Evolutionary conservation across 2,888 invertebrate genomes (phyloP), one percentile per base, ranked within the genome.

Genomic region (Glaucopsyche alexis): DNA sequence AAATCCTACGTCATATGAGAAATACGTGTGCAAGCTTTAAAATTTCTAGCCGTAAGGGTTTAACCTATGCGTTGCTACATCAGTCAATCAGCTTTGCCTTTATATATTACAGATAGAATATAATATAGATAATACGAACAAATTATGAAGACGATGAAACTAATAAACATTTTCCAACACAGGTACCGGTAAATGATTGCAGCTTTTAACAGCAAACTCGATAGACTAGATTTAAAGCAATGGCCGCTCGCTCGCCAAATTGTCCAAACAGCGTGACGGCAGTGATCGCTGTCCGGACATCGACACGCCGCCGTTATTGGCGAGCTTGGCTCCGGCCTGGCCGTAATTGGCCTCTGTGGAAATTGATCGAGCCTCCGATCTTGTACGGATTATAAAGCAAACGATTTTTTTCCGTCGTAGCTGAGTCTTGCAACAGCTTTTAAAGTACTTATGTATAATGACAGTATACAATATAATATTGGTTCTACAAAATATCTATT

Each of bases 241-340:
- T 72, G 73, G 67, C 52, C 72, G 29, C 13, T 70, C 74, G 74
- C 74, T 71, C 74, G 83, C 83, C 82, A 83, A 84, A 83, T 82
- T 82, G 83, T 83, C 80, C 81, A 80, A 86, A 87, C 84, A 85
- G 83, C 85, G 85, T 83, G 90, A 90, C 90, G 88, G 87, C 88
- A 91, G 90, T 87, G 87, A 90, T 89, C 83, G 87, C 60, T 38
- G 60, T 38, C 55, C 60, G 60, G 60, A 38, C 29, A 38, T 60
- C 60, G 60, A 29, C 60, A 60, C 60, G 60, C 60, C 29, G 60
- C 29, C 60, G 60, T 60, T 60, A 60, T 60, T 38, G 60, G 60
- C 60, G 29, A 47, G 75, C 73, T 77, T 77, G 76, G 74, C 76
- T 72, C 73, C 73, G 74, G 73, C 75, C 75, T 75, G 78, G 79